Evolutionary conservation across 2,113 vertebrate species (phyloP).

Genomic region (Aphelocoma coerulescens): DNA sequence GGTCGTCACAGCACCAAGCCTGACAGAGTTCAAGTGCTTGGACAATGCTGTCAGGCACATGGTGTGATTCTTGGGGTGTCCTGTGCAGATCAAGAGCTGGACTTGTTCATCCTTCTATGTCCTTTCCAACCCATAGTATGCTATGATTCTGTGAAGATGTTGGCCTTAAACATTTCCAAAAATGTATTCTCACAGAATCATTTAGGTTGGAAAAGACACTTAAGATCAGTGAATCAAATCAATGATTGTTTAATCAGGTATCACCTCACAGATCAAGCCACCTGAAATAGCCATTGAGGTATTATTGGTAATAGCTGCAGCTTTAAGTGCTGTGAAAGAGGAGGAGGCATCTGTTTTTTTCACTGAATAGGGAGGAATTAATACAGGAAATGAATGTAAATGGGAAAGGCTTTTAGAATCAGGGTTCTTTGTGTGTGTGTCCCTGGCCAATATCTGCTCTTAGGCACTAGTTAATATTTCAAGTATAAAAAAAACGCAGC

Average conservation of each 20-base stretch:
- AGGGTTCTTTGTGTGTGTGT: neutral
- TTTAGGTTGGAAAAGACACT: neutral
- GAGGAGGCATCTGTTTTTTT: neutral
- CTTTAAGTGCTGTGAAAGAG: neutral
- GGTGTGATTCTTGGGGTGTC: neutral
- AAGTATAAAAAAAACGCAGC: neutral
- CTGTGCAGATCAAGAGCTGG: neutral
- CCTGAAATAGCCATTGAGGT: neutral
- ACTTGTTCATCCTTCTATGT: neutral
- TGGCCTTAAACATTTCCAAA: neutral
- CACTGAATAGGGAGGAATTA: neutral
- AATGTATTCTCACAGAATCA: neutral
- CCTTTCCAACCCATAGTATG: neutral
- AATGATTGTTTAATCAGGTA: neutral
- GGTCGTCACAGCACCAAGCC: neutral
- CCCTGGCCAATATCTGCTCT: neutral
- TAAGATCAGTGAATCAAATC: neutral
- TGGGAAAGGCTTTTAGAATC: neutral
- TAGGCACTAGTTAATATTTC: neutral
- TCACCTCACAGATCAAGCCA: neutral
- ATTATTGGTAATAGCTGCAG: neutral
- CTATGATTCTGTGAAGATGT: neutral
- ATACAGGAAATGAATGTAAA: neutral
- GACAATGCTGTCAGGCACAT: neutral
- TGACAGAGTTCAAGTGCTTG: neutral